These are phyloP conservation scores for Drosophila micromelanica DNA, from an alignment of 1,140 invertebrate species.

Conservation along the genomic window DNA sequence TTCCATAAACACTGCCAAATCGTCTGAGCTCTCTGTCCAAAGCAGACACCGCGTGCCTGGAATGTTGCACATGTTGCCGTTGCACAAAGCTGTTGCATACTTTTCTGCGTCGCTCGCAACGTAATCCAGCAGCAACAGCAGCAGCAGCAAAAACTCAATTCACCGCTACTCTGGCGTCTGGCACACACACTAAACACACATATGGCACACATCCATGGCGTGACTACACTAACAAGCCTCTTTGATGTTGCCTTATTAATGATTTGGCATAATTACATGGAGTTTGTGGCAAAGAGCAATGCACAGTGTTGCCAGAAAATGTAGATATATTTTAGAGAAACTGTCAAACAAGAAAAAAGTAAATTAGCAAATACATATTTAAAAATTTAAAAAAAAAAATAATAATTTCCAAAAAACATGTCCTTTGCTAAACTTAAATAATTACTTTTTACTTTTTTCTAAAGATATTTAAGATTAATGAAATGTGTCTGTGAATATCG, in stretches of 20 bases:
- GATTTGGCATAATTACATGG: constrained; percentile 38
- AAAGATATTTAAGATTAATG: no score
- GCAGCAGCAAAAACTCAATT: neutral
- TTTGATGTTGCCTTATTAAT: constrained; percentile 48
- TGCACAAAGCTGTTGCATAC: constrained; percentile 38
- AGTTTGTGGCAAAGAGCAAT: neutral
- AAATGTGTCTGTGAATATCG: no score
- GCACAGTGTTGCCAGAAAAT: constrained; percentile 16
- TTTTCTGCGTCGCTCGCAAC: constrained; percentile 22
- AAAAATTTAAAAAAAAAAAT: no score
- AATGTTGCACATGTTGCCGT: constrained; percentile 14
- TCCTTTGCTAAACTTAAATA: no score
- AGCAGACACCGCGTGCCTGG: constrained; percentile 32
- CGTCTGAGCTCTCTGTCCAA: constrained; percentile 43
- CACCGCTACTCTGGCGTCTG: neutral
- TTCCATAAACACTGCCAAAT: constrained; percentile 60
- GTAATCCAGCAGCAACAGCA: constrained; percentile 30
- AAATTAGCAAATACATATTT: no score
- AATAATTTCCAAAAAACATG: no score
- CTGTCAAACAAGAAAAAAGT: no score
- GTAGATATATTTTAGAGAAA: neutral
- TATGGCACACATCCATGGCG: constrained; percentile 17
- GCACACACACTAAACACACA: constrained; percentile 5
- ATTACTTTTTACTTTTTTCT: no score
- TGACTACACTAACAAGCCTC: constrained; percentile 23